Conservation (phyloP, 2,888 invertebrate genomes). For the Drosophila paramelanica region DNA sequence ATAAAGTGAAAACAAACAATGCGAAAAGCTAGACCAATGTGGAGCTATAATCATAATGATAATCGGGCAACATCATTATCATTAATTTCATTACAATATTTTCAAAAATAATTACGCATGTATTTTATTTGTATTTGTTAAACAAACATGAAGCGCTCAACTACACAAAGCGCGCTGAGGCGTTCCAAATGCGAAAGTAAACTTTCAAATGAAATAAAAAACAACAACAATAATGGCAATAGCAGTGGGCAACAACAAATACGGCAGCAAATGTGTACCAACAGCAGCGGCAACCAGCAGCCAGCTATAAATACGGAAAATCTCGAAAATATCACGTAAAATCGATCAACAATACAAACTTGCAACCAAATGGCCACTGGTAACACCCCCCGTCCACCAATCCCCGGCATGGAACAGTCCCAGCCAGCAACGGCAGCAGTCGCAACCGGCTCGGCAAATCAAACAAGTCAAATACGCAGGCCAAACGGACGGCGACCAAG, state of each 20-base stretch:
- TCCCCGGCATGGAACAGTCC: slow-evolving; percentile 2
- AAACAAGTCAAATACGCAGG: slow-evolving; percentile 58
- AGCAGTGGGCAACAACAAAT: slow-evolving; percentile 57
- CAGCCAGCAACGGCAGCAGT: slow-evolving; percentile 3
- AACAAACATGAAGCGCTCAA: slow-evolving; percentile 74
- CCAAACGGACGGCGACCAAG: slow-evolving; percentile 49
- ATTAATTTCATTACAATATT: slow-evolving; percentile 69
- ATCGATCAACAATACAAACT: slow-evolving; percentile 85
- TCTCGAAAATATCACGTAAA: slow-evolving; percentile 84
- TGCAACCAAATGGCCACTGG: slow-evolving; percentile 77
- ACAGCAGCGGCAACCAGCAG: slow-evolving; percentile 33
- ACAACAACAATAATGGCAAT: slow-evolving; percentile 32
- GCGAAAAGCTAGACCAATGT: slow-evolving; percentile 41
- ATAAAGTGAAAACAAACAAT: slow-evolving; percentile 42
- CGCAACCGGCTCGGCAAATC: slow-evolving; percentile 48
- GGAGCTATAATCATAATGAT: slow-evolving; percentile 56
- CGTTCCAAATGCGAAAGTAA: slow-evolving; percentile 78
- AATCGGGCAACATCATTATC: slow-evolving; percentile 63
- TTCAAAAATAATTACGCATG: slow-evolving; percentile 81
- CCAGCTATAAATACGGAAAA: slow-evolving; percentile 82
- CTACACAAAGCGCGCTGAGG: slow-evolving; percentile 63
- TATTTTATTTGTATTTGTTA: slow-evolving; percentile 80
- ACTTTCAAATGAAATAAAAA: slow-evolving; percentile 74
- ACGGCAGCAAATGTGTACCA: slow-evolving; percentile 62
- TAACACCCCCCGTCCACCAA: slow-evolving; percentile 3